phyloP scores from a whole-genome alignment of 1,140 invertebrate species.

The Drosophila malerkotliana region DNA sequence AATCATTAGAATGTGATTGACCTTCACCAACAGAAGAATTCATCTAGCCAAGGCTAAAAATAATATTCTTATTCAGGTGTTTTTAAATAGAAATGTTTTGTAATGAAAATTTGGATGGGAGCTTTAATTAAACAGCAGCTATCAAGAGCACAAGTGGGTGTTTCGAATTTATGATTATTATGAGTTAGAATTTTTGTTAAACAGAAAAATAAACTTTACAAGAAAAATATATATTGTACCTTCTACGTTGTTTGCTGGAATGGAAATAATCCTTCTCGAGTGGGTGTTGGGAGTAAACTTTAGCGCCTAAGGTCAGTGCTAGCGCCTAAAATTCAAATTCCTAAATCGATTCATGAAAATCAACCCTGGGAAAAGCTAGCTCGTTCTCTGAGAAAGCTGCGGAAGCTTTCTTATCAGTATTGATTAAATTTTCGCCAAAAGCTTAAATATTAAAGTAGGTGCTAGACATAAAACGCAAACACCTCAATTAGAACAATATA shows the following conservation, averaged over 20 bases:
- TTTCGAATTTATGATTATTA: neutral
- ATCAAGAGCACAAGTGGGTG: neutral
- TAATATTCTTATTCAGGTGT: slow-evolving; percentile 21
- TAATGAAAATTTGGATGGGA: slow-evolving; percentile 10
- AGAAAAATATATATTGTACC: too few relatives aligned
- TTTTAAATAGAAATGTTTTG: slow-evolving; percentile 20
- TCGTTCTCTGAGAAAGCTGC: slow-evolving; percentile 3
- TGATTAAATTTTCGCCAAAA: slow-evolving; percentile 46
- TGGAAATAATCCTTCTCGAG: too few relatives aligned
- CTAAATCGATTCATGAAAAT: slow-evolving; percentile 34
- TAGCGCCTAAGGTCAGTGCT: too few relatives aligned
- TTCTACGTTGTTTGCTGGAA: too few relatives aligned
- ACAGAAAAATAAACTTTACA: too few relatives aligned
- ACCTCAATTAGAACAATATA: slow-evolving; percentile 25
- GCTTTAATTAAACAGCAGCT: neutral
- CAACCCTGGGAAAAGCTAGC: slow-evolving; percentile 36
- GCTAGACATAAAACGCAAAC: slow-evolving; percentile 37
- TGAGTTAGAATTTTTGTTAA: too few relatives aligned
- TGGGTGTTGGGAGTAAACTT: too few relatives aligned
- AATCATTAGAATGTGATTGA: slow-evolving; percentile 29
- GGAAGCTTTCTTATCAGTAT: slow-evolving; percentile 46
- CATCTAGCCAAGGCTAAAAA: slow-evolving; percentile 27
- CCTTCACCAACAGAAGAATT: slow-evolving; percentile 11
- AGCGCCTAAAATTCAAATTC: neutral
- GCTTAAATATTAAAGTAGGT: slow-evolving; percentile 26